Evolutionary conservation across 2,797 vertebrate species (phyloP).

Genomic region (Buphagus erythrorhynchus): DNA sequence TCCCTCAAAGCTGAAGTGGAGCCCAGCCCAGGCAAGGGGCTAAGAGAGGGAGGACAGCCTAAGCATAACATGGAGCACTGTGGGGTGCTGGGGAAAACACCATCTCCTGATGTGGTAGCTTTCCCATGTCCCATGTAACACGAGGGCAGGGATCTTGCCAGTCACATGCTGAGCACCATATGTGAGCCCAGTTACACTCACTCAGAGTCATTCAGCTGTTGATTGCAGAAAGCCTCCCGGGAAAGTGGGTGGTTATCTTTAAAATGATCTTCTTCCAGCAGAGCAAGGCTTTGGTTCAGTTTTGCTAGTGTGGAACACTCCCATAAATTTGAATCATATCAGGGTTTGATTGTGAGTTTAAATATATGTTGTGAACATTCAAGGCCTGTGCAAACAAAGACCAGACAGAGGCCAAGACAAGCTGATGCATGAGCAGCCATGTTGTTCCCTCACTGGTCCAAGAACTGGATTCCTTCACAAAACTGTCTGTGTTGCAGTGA

Average conservation of each 20-base stretch:
- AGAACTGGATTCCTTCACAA: constrained; percentile 24
- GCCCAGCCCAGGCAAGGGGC: neutral
- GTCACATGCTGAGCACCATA: neutral
- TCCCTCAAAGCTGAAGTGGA: neutral
- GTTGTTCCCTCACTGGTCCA: neutral
- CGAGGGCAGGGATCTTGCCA: neutral
- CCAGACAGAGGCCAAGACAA: neutral
- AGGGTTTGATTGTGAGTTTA: constrained; percentile 2
- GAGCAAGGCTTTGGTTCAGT: neutral
- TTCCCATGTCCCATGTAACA: neutral
- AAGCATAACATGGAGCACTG: neutral
- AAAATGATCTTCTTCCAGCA: neutral
- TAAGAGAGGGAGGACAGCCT: neutral
- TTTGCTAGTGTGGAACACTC: neutral
- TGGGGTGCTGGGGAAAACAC: neutral
- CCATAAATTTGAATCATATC: constrained; percentile 6
- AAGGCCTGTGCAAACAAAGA: constrained; percentile 9
- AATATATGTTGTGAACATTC: neutral
- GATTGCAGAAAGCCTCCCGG: neutral
- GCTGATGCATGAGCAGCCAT: neutral
- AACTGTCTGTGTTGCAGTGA: neutral
- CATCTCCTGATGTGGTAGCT: neutral
- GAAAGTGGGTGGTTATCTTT: neutral
- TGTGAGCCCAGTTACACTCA: neutral
- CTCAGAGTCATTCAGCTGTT: neutral